A percentile compares a stretch with the other conserved stretches of the same genome.
These are phyloP conservation scores for Morpho helenor DNA, from an alignment of 2,888 invertebrate genomes.

Conservation along the genomic window DNA sequence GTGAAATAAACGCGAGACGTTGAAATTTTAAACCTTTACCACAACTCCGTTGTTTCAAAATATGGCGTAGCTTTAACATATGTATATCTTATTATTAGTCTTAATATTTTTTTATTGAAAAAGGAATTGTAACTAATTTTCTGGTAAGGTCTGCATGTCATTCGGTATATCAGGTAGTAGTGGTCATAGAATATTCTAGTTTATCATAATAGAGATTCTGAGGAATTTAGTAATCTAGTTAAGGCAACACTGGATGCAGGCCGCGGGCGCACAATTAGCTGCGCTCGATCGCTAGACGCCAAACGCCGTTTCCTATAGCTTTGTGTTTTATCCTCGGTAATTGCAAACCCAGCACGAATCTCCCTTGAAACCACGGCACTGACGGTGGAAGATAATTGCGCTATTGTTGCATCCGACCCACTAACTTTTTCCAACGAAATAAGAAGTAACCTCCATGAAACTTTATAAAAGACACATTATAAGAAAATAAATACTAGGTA, in stretches of 20 bases:
- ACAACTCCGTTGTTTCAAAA: too few relatives aligned
- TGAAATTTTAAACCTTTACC: too few relatives aligned
- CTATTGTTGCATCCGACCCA: slow-evolving; percentile 60
- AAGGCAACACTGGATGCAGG: slow-evolving; percentile 31
- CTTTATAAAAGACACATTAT: slow-evolving; percentile 41
- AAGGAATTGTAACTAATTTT: background rate
- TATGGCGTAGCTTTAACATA: too few relatives aligned
- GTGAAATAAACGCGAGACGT: too few relatives aligned
- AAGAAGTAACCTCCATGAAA: slow-evolving; percentile 53
- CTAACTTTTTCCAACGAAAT: slow-evolving; percentile 48
- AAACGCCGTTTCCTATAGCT: slow-evolving; percentile 54
- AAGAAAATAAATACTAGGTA: too few relatives aligned
- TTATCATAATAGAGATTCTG: background rate
- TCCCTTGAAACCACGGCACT: slow-evolving; percentile 51
- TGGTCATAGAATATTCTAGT: too few relatives aligned
- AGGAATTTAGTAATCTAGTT: slow-evolving; percentile 8
- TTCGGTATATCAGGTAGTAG: too few relatives aligned
- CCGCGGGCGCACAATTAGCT: slow-evolving; percentile 69
- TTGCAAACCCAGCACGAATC: slow-evolving; percentile 55
- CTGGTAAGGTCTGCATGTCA: background rate
- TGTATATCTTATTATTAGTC: too few relatives aligned
- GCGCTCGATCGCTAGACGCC: slow-evolving; percentile 45
- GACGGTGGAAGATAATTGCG: slow-evolving; percentile 70
- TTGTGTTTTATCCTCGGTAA: slow-evolving; percentile 70
- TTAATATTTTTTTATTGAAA: background rate